These are phyloP conservation scores for Thymelicus acteon DNA, from an alignment of 2,888 invertebrate species.

Conservation along the genomic window DNA sequence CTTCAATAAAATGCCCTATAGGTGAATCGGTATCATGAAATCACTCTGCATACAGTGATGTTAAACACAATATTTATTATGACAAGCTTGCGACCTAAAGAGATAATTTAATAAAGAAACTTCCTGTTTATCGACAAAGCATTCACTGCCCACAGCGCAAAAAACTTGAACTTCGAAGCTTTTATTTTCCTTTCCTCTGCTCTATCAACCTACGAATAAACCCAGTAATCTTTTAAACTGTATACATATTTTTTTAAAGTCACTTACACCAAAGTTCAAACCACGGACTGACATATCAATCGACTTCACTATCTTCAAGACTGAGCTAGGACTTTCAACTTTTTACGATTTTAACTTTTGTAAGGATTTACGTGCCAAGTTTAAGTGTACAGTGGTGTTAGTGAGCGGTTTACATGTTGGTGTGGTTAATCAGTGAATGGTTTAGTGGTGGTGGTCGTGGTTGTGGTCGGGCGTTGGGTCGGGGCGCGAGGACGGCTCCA, in stretches of 20 bases:
- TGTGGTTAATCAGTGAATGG: constrained; percentile 45
- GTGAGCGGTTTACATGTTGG: constrained; percentile 26
- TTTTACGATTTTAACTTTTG: constrained; percentile 47
- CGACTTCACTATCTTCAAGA: constrained; percentile 67
- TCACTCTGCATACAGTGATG: neutral
- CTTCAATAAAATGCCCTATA: neutral
- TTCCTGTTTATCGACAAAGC: neutral
- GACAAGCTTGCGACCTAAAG: constrained; percentile 5
- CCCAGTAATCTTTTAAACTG: constrained; percentile 13
- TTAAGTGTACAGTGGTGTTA: constrained; percentile 34
- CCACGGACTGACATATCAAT: constrained; percentile 72
- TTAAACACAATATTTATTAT: constrained; percentile 3
- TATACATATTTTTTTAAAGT: constrained; percentile 17
- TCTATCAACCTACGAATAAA: constrained; percentile 4
- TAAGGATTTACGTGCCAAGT: constrained; percentile 53
- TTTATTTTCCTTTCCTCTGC: constrained; percentile 10
- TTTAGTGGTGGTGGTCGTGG: constrained; percentile 58
- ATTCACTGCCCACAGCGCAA: constrained; percentile 5
- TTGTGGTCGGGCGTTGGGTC: constrained; percentile 76
- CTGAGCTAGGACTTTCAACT: constrained; percentile 65
- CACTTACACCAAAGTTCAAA: constrained; percentile 28
- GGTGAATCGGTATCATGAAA: constrained; percentile 19
- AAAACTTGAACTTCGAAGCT: constrained; percentile 19
- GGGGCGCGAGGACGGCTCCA: constrained; percentile 78
- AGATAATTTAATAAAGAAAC: constrained; percentile 15